These are phyloP conservation scores for Hippocampus comes DNA, from an alignment of 2,113 vertebrate species.

Conservation along the genomic window DNA sequence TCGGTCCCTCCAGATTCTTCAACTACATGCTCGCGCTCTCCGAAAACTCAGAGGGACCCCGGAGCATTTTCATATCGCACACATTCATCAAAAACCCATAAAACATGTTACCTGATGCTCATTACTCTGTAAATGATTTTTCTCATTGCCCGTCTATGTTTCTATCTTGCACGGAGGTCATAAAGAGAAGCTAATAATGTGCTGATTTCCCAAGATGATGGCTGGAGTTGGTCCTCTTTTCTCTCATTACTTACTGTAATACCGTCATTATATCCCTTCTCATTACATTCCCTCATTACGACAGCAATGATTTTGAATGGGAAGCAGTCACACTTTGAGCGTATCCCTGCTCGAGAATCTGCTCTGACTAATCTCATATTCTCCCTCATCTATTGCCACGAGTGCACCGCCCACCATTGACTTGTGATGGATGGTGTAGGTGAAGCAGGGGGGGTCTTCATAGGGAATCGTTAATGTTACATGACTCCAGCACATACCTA, in stretches of 20 bases:
- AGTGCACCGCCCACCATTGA: slow-evolving; percentile 46
- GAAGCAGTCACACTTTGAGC: slow-evolving; percentile 34
- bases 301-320: slow-evolving; percentile 45
- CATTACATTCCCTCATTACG: slow-evolving; percentile 57
- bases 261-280: slow-evolving; percentile 48
- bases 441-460: slow-evolving; percentile 23
- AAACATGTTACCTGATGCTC: slow-evolving; percentile 54
- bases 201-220: slow-evolving; percentile 62
- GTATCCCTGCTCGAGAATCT: slow-evolving; percentile 35
- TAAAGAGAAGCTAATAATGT: slow-evolving; percentile 58
- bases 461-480: slow-evolving; percentile 44
- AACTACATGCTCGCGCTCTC: slow-evolving; percentile 8
- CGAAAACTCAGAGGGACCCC: slow-evolving; percentile 35
- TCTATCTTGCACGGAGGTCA: slow-evolving; percentile 52
- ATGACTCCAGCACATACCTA: slow-evolving; percentile 28
- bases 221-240: slow-evolving; percentile 43
- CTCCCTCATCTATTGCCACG: slow-evolving; percentile 39
- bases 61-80: slow-evolving; percentile 17
- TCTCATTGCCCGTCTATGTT: slow-evolving; percentile 48
- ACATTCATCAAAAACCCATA: slow-evolving; percentile 62
- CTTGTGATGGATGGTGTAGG: slow-evolving; percentile 47
- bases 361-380: slow-evolving; percentile 55
- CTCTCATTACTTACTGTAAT: slow-evolving; percentile 64
- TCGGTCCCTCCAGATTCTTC: not conserved
- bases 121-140: slow-evolving; percentile 58